These are phyloP conservation scores for Hylaeus volcanicus DNA, from an alignment of 1,140 invertebrate species.

Conservation along the genomic window DNA sequence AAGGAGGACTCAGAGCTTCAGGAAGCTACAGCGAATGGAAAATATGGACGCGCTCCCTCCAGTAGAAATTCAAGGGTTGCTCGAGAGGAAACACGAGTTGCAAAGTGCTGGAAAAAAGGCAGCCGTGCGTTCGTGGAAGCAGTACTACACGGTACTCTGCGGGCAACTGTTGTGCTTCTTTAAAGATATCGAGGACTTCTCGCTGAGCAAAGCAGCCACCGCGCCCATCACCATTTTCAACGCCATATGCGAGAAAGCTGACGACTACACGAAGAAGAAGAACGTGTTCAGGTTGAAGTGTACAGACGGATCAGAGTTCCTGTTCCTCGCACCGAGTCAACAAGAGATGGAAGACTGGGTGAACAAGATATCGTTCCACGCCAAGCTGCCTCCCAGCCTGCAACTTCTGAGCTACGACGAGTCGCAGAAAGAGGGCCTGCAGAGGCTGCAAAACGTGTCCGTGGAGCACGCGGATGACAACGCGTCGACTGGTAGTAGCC, in stretches of 20 bases:
- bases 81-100: slow-evolving; percentile 97
- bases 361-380: slow-evolving; percentile 96
- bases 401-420: slow-evolving; percentile 92
- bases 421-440: slow-evolving; percentile 78
- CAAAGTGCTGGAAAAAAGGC: slow-evolving; percentile 96
- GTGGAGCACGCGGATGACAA: slow-evolving; percentile 73
- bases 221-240: slow-evolving; percentile 95
- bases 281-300: slow-evolving; percentile 94
- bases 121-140: slow-evolving; percentile 96
- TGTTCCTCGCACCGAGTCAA: slow-evolving; percentile 89
- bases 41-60: slow-evolving; percentile 89
- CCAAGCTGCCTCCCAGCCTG: slow-evolving; percentile 92
- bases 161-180: slow-evolving; percentile 99
- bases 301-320: slow-evolving; percentile 95
- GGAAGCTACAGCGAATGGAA: slow-evolving; percentile 87
- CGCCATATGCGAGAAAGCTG: slow-evolving; percentile 90
- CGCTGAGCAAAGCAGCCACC: slow-evolving; percentile 91
- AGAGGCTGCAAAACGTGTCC: slow-evolving; percentile 70
- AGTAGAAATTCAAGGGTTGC: slow-evolving; percentile 93
- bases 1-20: slow-evolving; percentile 92
- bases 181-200: slow-evolving; percentile 96
- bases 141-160: slow-evolving; percentile 96
- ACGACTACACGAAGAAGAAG: slow-evolving; percentile 97
- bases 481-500: slow-evolving; percentile 78
- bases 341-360: slow-evolving; percentile 95